phyloP scores from a whole-genome alignment of 1,140 invertebrate genomes.

The Danaus melanippus region DNA sequence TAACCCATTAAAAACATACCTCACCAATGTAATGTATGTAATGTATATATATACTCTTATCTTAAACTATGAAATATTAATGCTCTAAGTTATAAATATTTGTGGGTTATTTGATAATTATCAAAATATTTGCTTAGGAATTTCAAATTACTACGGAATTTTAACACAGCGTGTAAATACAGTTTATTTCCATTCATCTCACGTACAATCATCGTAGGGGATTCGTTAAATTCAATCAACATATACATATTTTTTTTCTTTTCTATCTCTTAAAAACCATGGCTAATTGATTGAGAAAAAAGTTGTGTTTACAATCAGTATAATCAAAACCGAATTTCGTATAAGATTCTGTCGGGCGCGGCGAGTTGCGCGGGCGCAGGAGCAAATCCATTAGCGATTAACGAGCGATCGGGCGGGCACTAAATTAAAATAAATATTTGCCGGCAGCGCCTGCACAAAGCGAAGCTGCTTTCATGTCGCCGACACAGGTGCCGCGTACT shows the following conservation, averaged over 20 bases:
- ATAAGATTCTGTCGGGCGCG: slow-evolving; percentile 22
- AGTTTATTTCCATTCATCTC: slow-evolving; percentile 1
- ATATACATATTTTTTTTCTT: slow-evolving; percentile 6
- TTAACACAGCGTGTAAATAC: too few species aligned
- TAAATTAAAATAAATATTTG: slow-evolving; percentile 71
- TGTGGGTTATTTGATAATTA: too few species aligned
- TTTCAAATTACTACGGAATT: too few species aligned
- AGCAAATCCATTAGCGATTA: slow-evolving; percentile 64
- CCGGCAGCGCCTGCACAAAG: slow-evolving; percentile 46
- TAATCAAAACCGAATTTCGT: slow-evolving; percentile 16
- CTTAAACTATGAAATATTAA: slow-evolving; percentile 5
- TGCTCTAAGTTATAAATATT: too few species aligned
- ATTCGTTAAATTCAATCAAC: slow-evolving; percentile 17
- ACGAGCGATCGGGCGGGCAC: slow-evolving; percentile 53
- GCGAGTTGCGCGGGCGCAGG: slow-evolving; percentile 30
- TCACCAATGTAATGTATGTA: neutral
- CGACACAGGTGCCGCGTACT: slow-evolving; percentile 60
- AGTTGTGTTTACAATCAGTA: slow-evolving; percentile 14
- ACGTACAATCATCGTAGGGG: slow-evolving; percentile 7
- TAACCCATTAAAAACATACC: neutral
- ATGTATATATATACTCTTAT: neutral
- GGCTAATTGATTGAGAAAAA: slow-evolving; percentile 19
- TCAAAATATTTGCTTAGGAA: too few species aligned
- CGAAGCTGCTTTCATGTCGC: slow-evolving; percentile 45
- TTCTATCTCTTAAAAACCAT: slow-evolving; percentile 10